Conservation (phyloP, 1,140 invertebrate species). For the Lepidurus couesii region DNA sequence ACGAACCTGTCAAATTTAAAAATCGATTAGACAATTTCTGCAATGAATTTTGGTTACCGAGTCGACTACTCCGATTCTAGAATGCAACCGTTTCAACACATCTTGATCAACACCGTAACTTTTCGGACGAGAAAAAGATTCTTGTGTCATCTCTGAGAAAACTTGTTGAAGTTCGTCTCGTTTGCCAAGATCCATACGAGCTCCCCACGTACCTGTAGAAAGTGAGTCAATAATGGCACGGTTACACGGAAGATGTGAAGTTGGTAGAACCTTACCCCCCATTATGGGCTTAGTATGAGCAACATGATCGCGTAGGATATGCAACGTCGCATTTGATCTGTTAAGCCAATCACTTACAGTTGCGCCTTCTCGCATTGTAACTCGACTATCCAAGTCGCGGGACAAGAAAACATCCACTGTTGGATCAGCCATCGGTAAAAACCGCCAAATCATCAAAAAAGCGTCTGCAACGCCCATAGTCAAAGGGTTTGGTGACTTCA, state of each 20-base stretch:
- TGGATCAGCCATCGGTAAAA: conserved; percentile 41
- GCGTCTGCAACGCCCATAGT: neutral
- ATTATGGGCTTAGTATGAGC: neutral
- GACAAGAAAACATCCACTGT: conserved; percentile 41
- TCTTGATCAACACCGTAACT: neutral
- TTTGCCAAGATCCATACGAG: conserved; percentile 24
- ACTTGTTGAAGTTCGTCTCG: neutral
- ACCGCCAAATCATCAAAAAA: conserved; percentile 38
- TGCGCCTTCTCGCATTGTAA: conserved; percentile 40
- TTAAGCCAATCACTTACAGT: conserved; percentile 41
- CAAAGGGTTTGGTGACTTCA: neutral
- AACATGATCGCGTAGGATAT: conserved; percentile 41
- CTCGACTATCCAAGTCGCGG: conserved; percentile 40
- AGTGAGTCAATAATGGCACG: no score
- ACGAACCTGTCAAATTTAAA: neutral
- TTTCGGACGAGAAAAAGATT: neutral
- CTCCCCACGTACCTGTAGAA: conserved; percentile 31
- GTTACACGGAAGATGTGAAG: no score
- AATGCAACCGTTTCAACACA: neutral
- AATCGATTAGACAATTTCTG: neutral
- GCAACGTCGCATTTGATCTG: conserved; percentile 39
- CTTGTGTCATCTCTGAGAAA: neutral
- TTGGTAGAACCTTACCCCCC: neutral
- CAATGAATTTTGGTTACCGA: neutral
- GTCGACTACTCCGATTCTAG: conserved; percentile 12